Evolutionary conservation across 2,797 vertebrate species (phyloP), one percentile per base, ranked within the genome.

Genomic region (Catostomus latipinnis): DNA sequence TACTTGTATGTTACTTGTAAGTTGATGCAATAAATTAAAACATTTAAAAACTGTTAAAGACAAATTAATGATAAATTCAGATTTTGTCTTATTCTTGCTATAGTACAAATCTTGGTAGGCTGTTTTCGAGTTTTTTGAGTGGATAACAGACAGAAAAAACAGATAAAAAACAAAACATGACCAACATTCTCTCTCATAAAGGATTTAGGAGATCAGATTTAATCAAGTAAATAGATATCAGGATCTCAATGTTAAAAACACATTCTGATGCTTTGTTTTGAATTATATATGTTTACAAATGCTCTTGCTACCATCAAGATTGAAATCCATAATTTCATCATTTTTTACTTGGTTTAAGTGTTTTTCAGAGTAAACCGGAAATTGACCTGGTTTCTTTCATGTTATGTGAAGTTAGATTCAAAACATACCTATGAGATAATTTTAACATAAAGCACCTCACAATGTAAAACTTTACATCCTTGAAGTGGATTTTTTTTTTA

Each of bases 131-230:
- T 48, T 82, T 70, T 57, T 74, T 45, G 52, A 78, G 80, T 74
- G 56, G 50, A 78, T 84, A 56, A 80, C 65, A 34, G 34, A 34
- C 34, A 34, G 34, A 34, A 34, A 34, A 34, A 65, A 34, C 34
- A 63, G 66, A 81, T 80, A 34, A 34, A 34, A 3, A 34, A 34
- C 2, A 34, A 34, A 82, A 74, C 81, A 70, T 78, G 61, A 79
- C 34, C 34, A 68, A 58, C 62, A 74, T 80, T 74, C 65, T 75
- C 76, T 70, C 54, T 83, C 49, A 80, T 53, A 43, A 66, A 80
- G 67, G 82, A 84, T 84, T 22, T 82, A 82, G 73, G 62, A 82
- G 65, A 71, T 78, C 58, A 61, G 58, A 81, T 78, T 81, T 82
- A 84, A 84, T 84, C 81, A 77, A 72, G 61, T 54, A 83, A 78